A percentile compares a stretch with the other conserved stretches of the same genome.
Conservation (phyloP, 2,888 invertebrate genomes). For the Parnassius smintheus region DNA sequence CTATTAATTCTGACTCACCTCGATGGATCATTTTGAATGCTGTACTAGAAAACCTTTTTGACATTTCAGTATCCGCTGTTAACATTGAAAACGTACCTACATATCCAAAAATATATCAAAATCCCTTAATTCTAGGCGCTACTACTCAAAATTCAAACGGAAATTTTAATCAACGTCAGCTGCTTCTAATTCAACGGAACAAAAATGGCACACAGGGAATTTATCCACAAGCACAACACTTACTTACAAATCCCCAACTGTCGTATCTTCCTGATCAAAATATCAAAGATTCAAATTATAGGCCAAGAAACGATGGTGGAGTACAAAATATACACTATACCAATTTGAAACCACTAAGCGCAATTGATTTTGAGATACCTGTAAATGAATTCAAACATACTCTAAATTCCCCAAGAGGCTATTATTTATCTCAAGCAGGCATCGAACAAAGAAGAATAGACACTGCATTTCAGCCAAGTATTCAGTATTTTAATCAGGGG, state of each 20-base stretch:
- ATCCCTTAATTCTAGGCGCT: neutral
- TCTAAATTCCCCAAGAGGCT: neutral
- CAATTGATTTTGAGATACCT: neutral
- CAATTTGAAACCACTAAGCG: neutral
- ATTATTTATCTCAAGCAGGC: neutral
- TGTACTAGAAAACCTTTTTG: no score
- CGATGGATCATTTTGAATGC: no score
- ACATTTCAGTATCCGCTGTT: slow-evolving; percentile 7
- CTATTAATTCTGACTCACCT: no score
- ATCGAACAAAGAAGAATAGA: neutral
- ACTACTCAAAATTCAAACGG: neutral
- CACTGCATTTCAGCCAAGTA: neutral
- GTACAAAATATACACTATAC: neutral
- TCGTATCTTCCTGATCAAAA: neutral
- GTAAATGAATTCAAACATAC: neutral
- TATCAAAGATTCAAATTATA: neutral
- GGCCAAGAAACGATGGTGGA: neutral
- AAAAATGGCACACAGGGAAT: no score
- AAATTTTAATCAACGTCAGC: no score
- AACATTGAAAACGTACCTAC: neutral
- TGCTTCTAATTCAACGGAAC: neutral
- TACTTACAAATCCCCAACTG: neutral
- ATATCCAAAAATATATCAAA: neutral
- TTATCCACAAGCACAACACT: no score
- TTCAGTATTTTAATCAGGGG: neutral